Evolutionary conservation across 1,140 invertebrate genomes (phyloP), one percentile per base, ranked within the genome.

Genomic region (Dinoponera quadriceps): DNA sequence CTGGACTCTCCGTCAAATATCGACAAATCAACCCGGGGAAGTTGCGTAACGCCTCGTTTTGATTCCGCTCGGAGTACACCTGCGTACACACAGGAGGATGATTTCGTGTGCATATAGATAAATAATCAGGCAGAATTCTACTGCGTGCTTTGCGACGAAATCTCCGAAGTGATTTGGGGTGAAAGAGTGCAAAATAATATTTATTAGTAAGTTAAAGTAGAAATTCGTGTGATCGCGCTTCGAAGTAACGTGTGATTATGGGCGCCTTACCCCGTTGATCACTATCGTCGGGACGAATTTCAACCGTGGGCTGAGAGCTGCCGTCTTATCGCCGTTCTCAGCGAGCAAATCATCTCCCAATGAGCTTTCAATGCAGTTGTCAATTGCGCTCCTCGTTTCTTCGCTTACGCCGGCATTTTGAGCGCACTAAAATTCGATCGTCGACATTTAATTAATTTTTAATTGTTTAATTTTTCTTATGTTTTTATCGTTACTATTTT

Each of bases 221-320:
- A n/a, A 16, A 5, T n/a, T 54, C n/a, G n/a, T n/a, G 11, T 20
- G 7, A 55, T 55, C 5, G 20, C n/a, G 20, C 48, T 1, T 22
- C 16, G 18, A 44, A 44, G 38, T 2, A 16, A n/a, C 16, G 55
- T 1, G 14, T n/a, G 2, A 68, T 27, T 44, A 38, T 51, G 18
- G 48, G 38, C 69, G 87, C 7, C 92, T 93, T 66, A 93, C 93
- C 59, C 85, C 94, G 85, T 96, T 95, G 49, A 96, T 94, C 3
- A 95, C 91, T 54, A 96, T 92, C 29, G 96, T 96, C 0, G 96
- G 96, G 1, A 97, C 96, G 84, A 96, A 96, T 22, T 91, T 87
- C 0, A 96, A 91, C 0, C 91, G 91, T 1, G 95, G 94, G 33
- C 93, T 89, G 1, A 96, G 86, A 3, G 86, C 83, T 5, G 94